These are phyloP conservation scores for Carassius gibelio DNA, from an alignment of 2,113 vertebrate genomes.

Conservation along the genomic window DNA sequence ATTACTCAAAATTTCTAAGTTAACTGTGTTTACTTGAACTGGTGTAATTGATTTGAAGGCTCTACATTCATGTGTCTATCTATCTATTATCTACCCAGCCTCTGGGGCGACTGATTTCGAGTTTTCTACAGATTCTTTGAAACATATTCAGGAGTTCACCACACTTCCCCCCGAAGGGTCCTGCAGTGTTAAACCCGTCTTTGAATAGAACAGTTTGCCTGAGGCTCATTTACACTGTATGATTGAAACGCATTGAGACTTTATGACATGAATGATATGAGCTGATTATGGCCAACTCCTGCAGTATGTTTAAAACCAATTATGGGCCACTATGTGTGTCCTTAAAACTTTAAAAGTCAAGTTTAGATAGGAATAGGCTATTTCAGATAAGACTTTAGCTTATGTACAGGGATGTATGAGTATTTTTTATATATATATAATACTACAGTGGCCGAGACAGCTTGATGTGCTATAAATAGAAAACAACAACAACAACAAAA, in stretches of 20 bases:
- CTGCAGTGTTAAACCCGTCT: not conserved
- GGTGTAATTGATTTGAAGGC: constrained; percentile 1
- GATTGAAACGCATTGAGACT: not conserved
- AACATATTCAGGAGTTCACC: constrained; percentile 31
- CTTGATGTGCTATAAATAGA: too few species aligned
- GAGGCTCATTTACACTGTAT: constrained; percentile 25
- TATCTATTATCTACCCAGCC: constrained; percentile 15
- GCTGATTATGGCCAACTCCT: constrained; percentile 3
- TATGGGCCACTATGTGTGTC: not conserved
- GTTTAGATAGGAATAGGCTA: not conserved
- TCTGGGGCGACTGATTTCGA: constrained; percentile 6
- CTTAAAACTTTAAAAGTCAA: constrained; percentile 6
- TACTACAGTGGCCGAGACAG: too few species aligned
- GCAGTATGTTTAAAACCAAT: constrained; percentile 5
- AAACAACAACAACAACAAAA: too few species aligned
- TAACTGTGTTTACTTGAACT: not conserved
- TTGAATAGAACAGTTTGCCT: constrained; percentile 32
- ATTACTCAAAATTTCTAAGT: not conserved
- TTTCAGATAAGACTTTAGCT: not conserved
- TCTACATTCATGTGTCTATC: constrained; percentile 39
- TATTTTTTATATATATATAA: too few species aligned
- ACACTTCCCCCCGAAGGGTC: constrained; percentile 19
- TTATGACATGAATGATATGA: constrained; percentile 3
- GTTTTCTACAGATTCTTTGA: constrained; percentile 8
- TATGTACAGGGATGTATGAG: not conserved